Percentiles rank a stretch among this genome's conserved stretches.
These are phyloP conservation scores for Lepus americanus DNA, from an alignment of 2,113 vertebrate genomes.

Conservation along the genomic window DNA sequence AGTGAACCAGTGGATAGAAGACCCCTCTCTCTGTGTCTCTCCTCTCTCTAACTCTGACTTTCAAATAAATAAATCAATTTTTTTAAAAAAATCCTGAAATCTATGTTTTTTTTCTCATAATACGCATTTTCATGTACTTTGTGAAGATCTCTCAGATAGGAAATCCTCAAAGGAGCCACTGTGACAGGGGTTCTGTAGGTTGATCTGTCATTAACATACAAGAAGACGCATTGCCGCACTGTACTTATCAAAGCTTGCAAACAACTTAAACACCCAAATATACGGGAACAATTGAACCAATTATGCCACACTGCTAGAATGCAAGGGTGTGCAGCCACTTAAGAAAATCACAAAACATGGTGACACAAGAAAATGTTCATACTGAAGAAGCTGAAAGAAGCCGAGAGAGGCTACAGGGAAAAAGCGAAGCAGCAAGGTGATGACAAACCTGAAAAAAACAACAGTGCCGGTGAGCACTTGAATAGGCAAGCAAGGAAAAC, in stretches of 20 bases:
- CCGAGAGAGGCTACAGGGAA: background rate
- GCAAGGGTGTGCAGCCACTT: background rate
- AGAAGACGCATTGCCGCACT: background rate
- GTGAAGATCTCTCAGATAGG: no score
- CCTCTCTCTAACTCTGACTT: no score
- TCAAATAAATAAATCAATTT: no score
- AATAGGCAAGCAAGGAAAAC: background rate
- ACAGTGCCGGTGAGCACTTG: background rate
- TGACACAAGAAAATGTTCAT: background rate
- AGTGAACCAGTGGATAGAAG: no score
- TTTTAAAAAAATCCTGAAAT: no score
- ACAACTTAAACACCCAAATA: conserved; percentile 16
- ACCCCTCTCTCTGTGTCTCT: no score
- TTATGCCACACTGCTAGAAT: background rate
- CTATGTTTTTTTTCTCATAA: no score
- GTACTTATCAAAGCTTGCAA: background rate
- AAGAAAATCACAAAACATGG: conserved; percentile 22
- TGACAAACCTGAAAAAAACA: background rate
- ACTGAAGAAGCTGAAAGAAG: background rate
- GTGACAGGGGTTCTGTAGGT: background rate
- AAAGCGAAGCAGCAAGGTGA: background rate
- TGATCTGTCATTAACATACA: background rate
- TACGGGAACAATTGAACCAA: background rate
- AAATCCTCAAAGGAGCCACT: background rate
- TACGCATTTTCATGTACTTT: no score